Base-by-base conservation (phyloP, 2,113 vertebrate genomes). In the Axis porcinus region DNA sequence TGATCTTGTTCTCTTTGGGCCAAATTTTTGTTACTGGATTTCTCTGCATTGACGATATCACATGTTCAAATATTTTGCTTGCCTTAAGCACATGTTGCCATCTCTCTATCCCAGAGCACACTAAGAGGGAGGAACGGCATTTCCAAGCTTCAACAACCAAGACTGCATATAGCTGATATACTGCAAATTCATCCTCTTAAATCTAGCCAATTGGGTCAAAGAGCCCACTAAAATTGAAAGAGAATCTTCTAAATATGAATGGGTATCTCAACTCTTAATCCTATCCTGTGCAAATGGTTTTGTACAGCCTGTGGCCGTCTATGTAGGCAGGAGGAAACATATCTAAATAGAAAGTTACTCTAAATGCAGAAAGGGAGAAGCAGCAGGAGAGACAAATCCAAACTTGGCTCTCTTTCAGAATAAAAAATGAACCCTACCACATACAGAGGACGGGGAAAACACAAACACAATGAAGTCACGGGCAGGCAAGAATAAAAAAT, bases 201-300 rank as follows among this genome's bases (percentile, higher is more conserved):
- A 82, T 92, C 92, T 79, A 96, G 85, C 50, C 91, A 97, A 74
- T 0, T 94, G 74, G 43, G 81, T 90, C 52, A 95, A 40, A 89
- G 45, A 87, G 45, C 2, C 28, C 55, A 86, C 30, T 87, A 89
- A 96, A 83, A 95, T 13, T 58, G 27, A 89, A 58, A 86, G 45
- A 47, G 40, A 93, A 50, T 76, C 21, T 74, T 74, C 67, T 55
- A 86, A 93, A 84, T 86, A 89, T 92, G 57, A 97, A 64, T 21
- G 57, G 45, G 4, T 67, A 90, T 79, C 45, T 92, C 55, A 93
- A 47, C 21, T 83, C 74, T 82, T 83, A 84, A 92, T 95, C 78
- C 60, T 84, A 60, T 30, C 50, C 40, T 74, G 3, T 81, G 40
- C 28, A 95, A 94, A 97, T 50, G 19, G 55, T 12, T 94, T 91